Percentiles rank a stretch among this genome's conserved stretches.
These are phyloP conservation scores for Nettapus auritus DNA, from an alignment of 2,113 vertebrate genomes.

Conservation along the genomic window DNA sequence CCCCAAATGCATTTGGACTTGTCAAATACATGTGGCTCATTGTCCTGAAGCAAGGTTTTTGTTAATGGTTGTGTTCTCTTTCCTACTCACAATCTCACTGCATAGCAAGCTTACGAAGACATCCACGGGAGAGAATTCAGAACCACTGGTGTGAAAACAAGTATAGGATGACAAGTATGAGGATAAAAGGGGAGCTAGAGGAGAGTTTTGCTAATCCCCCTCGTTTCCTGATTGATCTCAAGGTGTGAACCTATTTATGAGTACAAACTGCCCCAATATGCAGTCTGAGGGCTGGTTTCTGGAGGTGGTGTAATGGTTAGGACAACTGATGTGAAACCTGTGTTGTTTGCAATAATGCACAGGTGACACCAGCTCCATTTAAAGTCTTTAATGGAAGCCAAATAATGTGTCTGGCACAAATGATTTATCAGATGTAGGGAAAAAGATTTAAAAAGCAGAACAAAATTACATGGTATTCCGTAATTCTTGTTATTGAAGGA, in stretches of 20 bases:
- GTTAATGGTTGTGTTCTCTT: neutral
- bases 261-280: neutral
- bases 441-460: neutral
- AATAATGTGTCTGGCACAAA: neutral
- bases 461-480: neutral
- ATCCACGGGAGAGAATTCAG: neutral
- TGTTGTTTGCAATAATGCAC: neutral
- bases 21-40: neutral
- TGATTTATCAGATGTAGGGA: neutral
- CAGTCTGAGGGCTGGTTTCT: neutral
- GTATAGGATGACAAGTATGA: too few species aligned
- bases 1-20: neutral
- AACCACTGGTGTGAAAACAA: neutral
- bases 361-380: neutral
- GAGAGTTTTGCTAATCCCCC: neutral
- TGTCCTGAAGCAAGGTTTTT: neutral
- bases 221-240: neutral
- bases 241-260: neutral
- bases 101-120: neutral
- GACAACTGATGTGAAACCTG: neutral
- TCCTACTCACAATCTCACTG: neutral
- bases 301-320: neutral
- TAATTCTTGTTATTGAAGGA: neutral
- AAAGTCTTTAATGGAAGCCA: neutral
- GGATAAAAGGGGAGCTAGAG: neutral